A percentile compares a stretch with the other conserved stretches of the same genome.
Evolutionary conservation across 2,888 invertebrate species (phyloP).

Genomic region (Agriopis aurantiaria): DNA sequence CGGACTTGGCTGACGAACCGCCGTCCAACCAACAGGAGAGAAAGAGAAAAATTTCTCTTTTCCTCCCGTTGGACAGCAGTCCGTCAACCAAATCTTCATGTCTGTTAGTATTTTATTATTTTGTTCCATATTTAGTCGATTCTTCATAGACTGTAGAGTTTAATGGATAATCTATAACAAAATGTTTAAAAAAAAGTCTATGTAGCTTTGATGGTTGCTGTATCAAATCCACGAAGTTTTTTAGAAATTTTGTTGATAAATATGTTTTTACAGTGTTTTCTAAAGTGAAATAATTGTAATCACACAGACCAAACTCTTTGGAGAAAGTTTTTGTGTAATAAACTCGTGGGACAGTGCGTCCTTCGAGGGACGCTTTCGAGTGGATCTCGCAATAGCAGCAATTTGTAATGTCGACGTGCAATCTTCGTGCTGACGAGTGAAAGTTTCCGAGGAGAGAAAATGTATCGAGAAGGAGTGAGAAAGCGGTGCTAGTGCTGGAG

Average conservation of each 20-base stretch:
- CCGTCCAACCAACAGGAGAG: no score
- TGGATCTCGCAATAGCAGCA: conserved; percentile 65
- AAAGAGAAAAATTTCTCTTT: no score
- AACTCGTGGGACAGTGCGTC: conserved; percentile 22
- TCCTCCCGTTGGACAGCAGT: no score
- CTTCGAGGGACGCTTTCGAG: conserved; percentile 54
- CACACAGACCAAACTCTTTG: neutral
- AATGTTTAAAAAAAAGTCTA: conserved; percentile 53
- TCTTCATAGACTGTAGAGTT: conserved; percentile 33
- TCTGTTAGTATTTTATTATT: no score
- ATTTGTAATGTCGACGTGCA: conserved; percentile 78
- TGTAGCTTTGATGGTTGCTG: conserved; percentile 56
- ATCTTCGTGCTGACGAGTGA: conserved; percentile 70
- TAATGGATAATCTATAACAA: conserved; percentile 66
- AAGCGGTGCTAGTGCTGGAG: conserved; percentile 50
- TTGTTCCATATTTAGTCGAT: conserved; percentile 14
- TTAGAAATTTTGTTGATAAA: conserved; percentile 58
- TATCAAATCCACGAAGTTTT: conserved; percentile 67
- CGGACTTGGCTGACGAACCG: no score
- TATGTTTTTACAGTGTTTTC: conserved; percentile 25
- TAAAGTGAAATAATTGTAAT: conserved; percentile 14
- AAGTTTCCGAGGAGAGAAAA: conserved; percentile 70
- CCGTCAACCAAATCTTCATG: no score
- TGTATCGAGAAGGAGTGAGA: conserved; percentile 59
- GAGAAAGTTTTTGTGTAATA: neutral